phyloP scores from a whole-genome alignment of 2,888 invertebrate species.

The Sylvicola fuscatus region DNA sequence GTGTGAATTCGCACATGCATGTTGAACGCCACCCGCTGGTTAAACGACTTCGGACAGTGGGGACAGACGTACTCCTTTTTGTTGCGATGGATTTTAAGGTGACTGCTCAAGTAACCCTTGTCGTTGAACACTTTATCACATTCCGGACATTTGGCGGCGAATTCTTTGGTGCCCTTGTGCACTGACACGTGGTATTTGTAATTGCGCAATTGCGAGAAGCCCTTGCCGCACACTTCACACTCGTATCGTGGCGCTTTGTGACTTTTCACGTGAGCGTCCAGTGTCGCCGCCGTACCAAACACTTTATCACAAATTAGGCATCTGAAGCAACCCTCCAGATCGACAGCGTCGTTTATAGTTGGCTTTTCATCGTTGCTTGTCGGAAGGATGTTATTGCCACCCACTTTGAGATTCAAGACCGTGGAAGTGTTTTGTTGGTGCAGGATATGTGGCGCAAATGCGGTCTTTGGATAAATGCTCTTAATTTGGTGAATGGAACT shows the following conservation, averaged over 20 bases:
- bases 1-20: conserved; percentile 73
- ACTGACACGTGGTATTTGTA: conserved; percentile 68
- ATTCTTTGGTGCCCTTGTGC: conserved; percentile 65
- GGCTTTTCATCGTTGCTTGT: not conserved
- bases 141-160: conserved; percentile 44
- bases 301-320: conserved; percentile 25
- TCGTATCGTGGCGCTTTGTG: conserved; percentile 33
- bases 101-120: conserved; percentile 62
- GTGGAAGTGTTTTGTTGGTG: not conserved
- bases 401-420: too few relatives aligned
- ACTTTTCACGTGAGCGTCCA: conserved; percentile 24
- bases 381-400: not conserved
- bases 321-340: conserved; percentile 13
- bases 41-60: conserved; percentile 64
- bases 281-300: conserved; percentile 22
- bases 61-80: conserved; percentile 63
- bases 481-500: too few relatives aligned
- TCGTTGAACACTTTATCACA: conserved; percentile 74
- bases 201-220: conserved; percentile 64
- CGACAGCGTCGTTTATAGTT: not conserved
- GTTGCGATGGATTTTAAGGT: conserved; percentile 70
- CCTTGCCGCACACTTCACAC: conserved; percentile 58
- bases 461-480: too few relatives aligned
- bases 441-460: too few relatives aligned
- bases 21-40: conserved; percentile 70